Evolutionary conservation across 2,888 invertebrate species (phyloP).

Genomic region (Dynastes tityus): DNA sequence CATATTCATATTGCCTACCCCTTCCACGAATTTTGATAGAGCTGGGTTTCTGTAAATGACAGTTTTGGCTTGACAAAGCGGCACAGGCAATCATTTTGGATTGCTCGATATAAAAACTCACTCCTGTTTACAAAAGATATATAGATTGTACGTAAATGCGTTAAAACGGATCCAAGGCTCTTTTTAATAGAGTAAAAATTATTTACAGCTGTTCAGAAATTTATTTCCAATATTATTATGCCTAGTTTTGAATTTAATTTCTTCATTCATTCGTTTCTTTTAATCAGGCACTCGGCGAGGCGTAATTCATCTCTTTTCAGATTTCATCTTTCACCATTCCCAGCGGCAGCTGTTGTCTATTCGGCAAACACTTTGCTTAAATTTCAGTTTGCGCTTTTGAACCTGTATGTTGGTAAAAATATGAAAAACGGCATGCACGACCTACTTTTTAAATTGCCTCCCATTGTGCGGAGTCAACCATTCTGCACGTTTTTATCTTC

Average conservation of each 20-base stretch:
- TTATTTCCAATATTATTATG: background rate
- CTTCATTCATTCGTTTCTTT: background rate
- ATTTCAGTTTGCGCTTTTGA: slow-evolving; percentile 16
- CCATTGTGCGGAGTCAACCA: slow-evolving; percentile 25
- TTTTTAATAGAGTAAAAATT: background rate
- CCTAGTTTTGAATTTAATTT: background rate
- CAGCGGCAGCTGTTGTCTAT: background rate
- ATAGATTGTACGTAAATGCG: too few species aligned
- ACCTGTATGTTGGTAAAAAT: slow-evolving; percentile 10
- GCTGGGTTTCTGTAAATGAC: too few species aligned
- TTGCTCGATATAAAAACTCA: too few species aligned
- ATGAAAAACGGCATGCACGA: slow-evolving; percentile 46
- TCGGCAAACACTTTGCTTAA: background rate
- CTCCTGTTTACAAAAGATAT: too few species aligned
- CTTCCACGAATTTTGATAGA: too few species aligned
- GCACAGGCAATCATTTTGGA: too few species aligned
- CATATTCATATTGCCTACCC: too few species aligned
- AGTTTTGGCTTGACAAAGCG: too few species aligned
- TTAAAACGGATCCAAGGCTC: background rate
- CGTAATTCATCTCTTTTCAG: background rate
- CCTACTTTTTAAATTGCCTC: slow-evolving; percentile 51
- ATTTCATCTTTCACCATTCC: background rate
- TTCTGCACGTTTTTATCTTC: slow-evolving; percentile 28
- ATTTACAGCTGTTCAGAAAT: background rate
- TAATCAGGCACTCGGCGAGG: background rate